A percentile compares a stretch with the other conserved stretches of the same genome.
phyloP scores from a whole-genome alignment of 2,888 invertebrate species.

The Xestia ashworthii region DNA sequence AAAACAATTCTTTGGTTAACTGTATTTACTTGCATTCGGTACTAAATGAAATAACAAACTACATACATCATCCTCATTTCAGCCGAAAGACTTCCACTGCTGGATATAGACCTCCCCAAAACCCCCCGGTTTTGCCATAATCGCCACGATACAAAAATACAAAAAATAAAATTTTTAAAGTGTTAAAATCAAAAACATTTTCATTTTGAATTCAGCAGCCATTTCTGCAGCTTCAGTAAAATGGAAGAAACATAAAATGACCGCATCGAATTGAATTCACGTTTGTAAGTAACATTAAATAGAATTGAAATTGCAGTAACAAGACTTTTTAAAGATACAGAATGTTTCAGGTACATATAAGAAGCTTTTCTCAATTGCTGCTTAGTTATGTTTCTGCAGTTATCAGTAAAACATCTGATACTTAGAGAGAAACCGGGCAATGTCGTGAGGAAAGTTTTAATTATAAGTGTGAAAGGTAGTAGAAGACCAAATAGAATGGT shows the following conservation, averaged over 20 bases:
- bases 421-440: neutral
- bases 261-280: slow-evolving; percentile 26
- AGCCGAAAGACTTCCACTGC: too few relatives aligned
- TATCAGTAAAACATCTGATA: neutral
- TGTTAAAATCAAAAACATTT: neutral
- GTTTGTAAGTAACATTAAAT: slow-evolving; percentile 3
- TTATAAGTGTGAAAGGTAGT: neutral
- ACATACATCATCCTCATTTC: too few relatives aligned
- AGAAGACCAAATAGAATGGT: neutral
- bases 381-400: neutral
- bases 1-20: neutral
- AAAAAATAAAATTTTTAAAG: too few relatives aligned
- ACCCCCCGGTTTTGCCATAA: too few relatives aligned
- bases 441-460: neutral
- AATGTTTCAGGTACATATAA: too few relatives aligned
- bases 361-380: neutral
- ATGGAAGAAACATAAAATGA: slow-evolving; percentile 13
- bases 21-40: neutral
- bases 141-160: too few relatives aligned
- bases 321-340: neutral
- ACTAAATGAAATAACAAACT: neutral
- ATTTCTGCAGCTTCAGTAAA: slow-evolving; percentile 13
- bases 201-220: neutral
- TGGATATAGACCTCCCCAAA: too few relatives aligned
- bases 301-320: neutral